Base-by-base conservation (phyloP, 2,888 invertebrate genomes). In the Clepsis dumicolana region DNA sequence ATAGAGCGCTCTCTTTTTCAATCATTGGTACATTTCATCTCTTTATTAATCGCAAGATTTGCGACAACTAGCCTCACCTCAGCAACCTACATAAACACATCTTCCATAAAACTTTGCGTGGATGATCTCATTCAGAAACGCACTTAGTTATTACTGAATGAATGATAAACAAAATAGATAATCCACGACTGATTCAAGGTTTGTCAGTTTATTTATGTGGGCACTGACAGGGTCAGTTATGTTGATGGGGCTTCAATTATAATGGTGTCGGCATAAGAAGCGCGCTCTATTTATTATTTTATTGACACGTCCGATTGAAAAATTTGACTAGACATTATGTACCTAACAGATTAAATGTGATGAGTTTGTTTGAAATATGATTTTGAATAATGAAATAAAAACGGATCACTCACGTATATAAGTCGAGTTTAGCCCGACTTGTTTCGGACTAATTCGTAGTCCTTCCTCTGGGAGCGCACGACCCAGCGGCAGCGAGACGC, bases 131-230 rank as follows among this genome's bases (percentile, higher is more conserved):
- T 61, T 54, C 35, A 59, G 16, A 59, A 63, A 35, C 56, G 48
- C 35, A 41, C 24, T 41, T 35, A 14, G 38, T 8, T 16, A 27
- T 64, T 35, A 64, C 54, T 18, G 16, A 44, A 53, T 14, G n/a
- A 48, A 62, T 62, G 54, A 57, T 63, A 41, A 57, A 57, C 27
- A 63, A 63, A 63, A 63, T 62, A 63, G 54, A 60, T 66, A 50
- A 52, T 63, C 57, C 67, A 63, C 62, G 41, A 57, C 52, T 59
- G 56, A 59, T 57, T 63, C 63, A 68, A 68, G 67, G 67, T 67
- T 67, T 63, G 67, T 32, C 50, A 52, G 50, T 41, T 38, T 59
- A 29, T 59, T 63, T 53, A 63, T 68, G 57, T 59, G 38, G 57
- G 56, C 27, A 59, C 52, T 32, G 67, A 59, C 63, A 63, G 56